Evolutionary conservation across 2,113 vertebrate genomes (phyloP).

Genomic region (Manacus vitellinus): DNA sequence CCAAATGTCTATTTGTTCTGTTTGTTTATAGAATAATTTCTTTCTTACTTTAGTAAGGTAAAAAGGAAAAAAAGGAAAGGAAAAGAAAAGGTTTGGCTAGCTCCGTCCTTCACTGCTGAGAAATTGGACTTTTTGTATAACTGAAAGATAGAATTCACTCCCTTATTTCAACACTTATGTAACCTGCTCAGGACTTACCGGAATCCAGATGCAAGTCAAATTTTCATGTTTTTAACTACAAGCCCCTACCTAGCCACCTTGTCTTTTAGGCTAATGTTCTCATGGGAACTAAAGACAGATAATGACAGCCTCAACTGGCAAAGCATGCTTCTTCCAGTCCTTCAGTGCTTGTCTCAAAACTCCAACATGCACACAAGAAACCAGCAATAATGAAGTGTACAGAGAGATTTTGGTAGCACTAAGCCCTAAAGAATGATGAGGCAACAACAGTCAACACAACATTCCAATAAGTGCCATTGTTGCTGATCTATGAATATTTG

Average conservation of each 20-base stretch:
- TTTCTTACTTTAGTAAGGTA: neutral
- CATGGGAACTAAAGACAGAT: neutral
- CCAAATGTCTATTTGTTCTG: neutral
- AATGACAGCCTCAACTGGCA: neutral
- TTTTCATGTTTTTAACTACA: neutral
- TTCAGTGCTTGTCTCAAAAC: neutral
- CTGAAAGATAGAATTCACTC: neutral
- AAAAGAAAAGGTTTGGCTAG: accelerated
- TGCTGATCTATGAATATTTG: neutral
- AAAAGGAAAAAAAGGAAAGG: neutral
- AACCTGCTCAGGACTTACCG: neutral
- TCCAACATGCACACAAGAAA: neutral
- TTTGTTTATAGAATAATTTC: neutral
- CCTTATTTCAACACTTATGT: neutral
- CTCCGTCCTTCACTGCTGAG: neutral
- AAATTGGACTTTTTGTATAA: neutral
- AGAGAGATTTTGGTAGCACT: neutral
- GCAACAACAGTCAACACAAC: neutral
- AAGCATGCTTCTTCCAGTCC: neutral
- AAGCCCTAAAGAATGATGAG: neutral
- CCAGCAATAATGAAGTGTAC: neutral
- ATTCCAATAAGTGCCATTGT: neutral
- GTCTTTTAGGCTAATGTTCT: neutral
- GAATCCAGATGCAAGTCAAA: neutral
- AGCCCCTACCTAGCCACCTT: neutral